phyloP scores from a whole-genome alignment of 2,113 vertebrate species.

The Orycteropus afer region DNA sequence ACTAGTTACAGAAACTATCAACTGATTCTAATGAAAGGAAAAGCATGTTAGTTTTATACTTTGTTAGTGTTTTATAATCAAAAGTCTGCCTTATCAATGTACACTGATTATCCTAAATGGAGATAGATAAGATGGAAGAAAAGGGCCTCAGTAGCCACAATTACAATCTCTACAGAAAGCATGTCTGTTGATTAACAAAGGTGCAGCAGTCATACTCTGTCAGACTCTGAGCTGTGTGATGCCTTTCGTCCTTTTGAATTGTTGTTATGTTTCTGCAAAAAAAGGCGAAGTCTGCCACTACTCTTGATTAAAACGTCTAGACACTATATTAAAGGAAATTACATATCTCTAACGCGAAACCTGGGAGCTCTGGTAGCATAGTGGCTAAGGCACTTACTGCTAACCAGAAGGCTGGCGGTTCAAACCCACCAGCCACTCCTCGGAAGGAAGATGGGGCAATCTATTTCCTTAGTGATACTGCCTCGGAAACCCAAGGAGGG shows the following conservation, averaged over 20 bases:
- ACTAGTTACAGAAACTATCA: not conserved
- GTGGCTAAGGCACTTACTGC: too few species aligned
- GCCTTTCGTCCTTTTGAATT: not conserved
- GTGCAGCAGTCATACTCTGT: not conserved
- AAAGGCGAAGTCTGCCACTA: not conserved
- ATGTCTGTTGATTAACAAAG: not conserved
- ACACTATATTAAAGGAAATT: not conserved
- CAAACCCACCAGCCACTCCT: too few species aligned
- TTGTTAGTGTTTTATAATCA: not conserved
- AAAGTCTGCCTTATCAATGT: not conserved
- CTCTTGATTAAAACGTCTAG: not conserved
- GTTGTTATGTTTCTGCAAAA: not conserved
- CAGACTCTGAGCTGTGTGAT: not conserved
- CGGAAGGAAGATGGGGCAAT: too few species aligned
- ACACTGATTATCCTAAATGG: not conserved
- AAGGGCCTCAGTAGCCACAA: not conserved
- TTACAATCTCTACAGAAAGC: not conserved
- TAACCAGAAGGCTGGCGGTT: too few species aligned
- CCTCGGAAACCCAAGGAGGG: too few species aligned
- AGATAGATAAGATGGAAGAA: not conserved
- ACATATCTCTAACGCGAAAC: not conserved
- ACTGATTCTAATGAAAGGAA: not conserved
- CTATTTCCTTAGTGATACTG: too few species aligned
- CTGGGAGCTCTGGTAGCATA: too few species aligned
- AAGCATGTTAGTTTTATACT: not conserved